phyloP scores from a whole-genome alignment of 2,797 vertebrate species.

The Poecilia velifera region DNA sequence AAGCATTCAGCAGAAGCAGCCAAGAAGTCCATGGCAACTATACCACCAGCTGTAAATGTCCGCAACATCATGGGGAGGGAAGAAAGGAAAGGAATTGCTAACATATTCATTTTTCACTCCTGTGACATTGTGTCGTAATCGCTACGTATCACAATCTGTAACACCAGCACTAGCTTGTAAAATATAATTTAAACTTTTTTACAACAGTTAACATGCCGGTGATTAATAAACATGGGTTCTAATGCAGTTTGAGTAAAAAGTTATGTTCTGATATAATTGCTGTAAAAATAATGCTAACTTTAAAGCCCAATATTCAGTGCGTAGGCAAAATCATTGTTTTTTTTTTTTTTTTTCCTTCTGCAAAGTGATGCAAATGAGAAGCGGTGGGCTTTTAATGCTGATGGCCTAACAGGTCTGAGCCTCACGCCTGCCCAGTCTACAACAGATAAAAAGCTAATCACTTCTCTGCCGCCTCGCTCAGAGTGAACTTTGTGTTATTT shows the following conservation, averaged over 20 bases:
- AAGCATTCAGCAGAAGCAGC: neutral
- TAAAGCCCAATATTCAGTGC: conserved; percentile 16
- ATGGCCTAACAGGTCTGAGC: conserved; percentile 32
- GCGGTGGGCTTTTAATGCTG: conserved; percentile 34
- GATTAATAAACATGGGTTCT: conserved; percentile 11
- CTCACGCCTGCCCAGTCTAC: conserved; percentile 30
- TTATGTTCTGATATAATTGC: conserved; percentile 13
- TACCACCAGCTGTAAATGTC: neutral
- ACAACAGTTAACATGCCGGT: neutral
- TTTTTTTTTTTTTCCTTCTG: conserved; percentile 13
- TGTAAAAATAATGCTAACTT: conserved; percentile 14
- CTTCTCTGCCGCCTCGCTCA: conserved; percentile 21
- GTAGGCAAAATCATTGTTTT: conserved; percentile 18
- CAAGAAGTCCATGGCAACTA: neutral
- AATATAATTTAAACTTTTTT: conserved; percentile 2
- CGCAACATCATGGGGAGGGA: neutral
- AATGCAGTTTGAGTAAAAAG: neutral
- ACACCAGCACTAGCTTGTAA: neutral
- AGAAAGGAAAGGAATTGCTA: neutral
- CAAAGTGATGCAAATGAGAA: conserved; percentile 50
- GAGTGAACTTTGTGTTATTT: conserved; percentile 31
- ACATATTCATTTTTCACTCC: neutral
- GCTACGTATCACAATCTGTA: neutral
- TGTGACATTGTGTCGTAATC: neutral
- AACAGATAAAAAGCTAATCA: conserved; percentile 35